Conservation (phyloP, 2,888 invertebrate species). For the Uropetala carovei region DNA sequence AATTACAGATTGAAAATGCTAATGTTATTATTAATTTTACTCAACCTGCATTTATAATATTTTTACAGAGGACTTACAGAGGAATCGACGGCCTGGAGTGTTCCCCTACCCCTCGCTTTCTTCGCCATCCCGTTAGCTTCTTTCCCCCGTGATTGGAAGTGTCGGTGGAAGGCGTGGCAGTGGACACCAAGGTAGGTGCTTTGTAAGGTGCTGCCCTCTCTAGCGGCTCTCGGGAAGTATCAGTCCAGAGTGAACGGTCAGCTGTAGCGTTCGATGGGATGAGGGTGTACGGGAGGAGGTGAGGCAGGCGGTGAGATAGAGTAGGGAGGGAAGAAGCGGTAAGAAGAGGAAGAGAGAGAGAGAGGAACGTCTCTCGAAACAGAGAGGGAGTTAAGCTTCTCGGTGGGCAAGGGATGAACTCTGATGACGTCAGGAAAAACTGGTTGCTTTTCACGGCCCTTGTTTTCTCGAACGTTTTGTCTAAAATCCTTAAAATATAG, state of each 20-base stretch:
- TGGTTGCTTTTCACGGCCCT: too few relatives aligned
- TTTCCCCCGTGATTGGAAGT: slow-evolving; percentile 2
- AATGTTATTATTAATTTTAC: too few relatives aligned
- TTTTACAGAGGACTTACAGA: not conserved
- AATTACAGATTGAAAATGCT: too few relatives aligned
- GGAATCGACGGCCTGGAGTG: not conserved
- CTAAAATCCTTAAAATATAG: too few relatives aligned
- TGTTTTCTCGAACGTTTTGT: too few relatives aligned
- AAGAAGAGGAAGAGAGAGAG: too few relatives aligned
- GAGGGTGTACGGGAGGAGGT: too few relatives aligned
- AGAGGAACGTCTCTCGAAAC: too few relatives aligned
- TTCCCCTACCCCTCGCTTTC: not conserved
- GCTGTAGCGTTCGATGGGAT: not conserved
- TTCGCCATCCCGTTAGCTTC: slow-evolving; percentile 32
- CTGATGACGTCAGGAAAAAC: too few relatives aligned
- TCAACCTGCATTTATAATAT: too few relatives aligned
- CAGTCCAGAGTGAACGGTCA: slow-evolving; percentile 55
- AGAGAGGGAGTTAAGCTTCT: too few relatives aligned
- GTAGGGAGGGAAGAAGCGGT: not conserved
- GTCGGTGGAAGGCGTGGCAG: slow-evolving; percentile 40
- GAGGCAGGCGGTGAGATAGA: not conserved
- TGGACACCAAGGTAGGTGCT: not conserved
- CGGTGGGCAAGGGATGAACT: too few relatives aligned
- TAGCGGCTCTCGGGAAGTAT: slow-evolving; percentile 33
- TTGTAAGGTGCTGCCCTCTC: slow-evolving; percentile 58